These are phyloP conservation scores for Muscicapa striata DNA, from an alignment of 2,797 vertebrate species.

Conservation along the genomic window DNA sequence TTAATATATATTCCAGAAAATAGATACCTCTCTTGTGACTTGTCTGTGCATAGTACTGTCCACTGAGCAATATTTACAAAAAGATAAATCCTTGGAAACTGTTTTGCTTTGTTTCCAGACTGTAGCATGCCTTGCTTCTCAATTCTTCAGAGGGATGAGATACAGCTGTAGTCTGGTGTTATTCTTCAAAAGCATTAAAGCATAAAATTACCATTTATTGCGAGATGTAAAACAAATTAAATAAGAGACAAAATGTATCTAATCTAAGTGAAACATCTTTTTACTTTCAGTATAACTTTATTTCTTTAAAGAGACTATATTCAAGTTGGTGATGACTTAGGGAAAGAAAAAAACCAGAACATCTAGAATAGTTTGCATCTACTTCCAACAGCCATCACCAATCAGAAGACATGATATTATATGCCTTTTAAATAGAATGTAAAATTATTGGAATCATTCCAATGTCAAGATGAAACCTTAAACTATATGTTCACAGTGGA, in stretches of 20 bases:
- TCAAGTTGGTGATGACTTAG: not conserved
- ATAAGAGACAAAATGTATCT: not conserved
- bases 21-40: not conserved
- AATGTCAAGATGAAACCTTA: not conserved
- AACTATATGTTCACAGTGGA: not conserved
- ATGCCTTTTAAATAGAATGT: not conserved
- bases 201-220: not conserved
- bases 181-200: constrained; percentile 5
- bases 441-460: not conserved
- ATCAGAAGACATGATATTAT: not conserved
- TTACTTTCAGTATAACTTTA: not conserved
- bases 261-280: not conserved
- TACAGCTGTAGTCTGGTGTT: not conserved
- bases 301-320: not conserved
- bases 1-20: not conserved
- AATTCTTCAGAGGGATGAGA: not conserved
- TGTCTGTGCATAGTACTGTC: not conserved
- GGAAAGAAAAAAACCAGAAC: not conserved
- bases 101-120: not conserved
- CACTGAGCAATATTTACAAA: not conserved
- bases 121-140: not conserved
- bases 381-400: not conserved
- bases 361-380: not conserved
- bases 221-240: not conserved
- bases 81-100: not conserved